Conservation (phyloP, 2,113 vertebrate species). For the Lophius piscatorius region DNA sequence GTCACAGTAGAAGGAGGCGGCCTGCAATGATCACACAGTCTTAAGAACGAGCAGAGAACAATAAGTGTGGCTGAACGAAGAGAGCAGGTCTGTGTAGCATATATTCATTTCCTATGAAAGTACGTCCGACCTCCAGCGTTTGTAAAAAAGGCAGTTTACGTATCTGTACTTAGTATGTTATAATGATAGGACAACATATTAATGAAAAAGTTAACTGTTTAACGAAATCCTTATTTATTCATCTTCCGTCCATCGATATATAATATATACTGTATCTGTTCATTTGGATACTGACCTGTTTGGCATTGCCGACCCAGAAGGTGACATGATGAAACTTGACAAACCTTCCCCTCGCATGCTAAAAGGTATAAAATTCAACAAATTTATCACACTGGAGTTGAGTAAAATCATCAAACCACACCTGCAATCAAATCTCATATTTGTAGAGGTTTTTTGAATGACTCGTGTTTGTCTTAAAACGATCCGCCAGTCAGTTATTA, state of each 20-base stretch:
- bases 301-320: slow-evolving; percentile 89
- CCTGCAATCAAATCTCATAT: not conserved
- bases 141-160: no score
- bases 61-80: no score
- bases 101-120: not conserved
- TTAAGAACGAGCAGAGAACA: no score
- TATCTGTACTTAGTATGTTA: no score
- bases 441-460: not conserved
- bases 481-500: not conserved
- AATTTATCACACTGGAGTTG: not conserved
- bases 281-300: slow-evolving; percentile 76
- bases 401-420: no score
- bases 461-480: not conserved
- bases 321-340: slow-evolving; percentile 83
- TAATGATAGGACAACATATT: no score
- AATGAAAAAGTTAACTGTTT: no score
- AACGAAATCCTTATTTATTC: no score
- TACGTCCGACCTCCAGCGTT: not conserved
- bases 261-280: no score
- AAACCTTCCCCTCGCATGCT: slow-evolving; percentile 80
- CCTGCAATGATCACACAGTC: slow-evolving; percentile 75
- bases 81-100: not conserved
- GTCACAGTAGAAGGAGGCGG: slow-evolving; percentile 82
- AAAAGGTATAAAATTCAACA: slow-evolving; percentile 21
- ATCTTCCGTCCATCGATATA: not conserved